Evolutionary conservation across 1,140 invertebrate genomes (phyloP), one percentile per base, ranked within the genome.

Genomic region (Meteorus sp.): DNA sequence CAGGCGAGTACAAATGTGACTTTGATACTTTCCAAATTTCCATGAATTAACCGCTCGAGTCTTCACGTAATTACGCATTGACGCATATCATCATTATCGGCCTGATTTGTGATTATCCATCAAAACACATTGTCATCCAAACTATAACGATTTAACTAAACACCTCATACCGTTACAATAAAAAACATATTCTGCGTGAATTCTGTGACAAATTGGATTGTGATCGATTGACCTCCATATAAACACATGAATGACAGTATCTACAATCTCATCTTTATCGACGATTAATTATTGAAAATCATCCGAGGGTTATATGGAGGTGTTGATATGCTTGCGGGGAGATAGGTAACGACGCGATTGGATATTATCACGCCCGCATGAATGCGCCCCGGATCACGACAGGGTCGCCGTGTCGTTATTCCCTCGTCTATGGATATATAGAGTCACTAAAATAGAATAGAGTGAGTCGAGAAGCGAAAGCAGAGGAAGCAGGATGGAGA

Each of bases 281-380:
- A 59, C 60, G 62, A 67, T 68, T 68, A 71, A 74, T 75, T 66
- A 67, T 62, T 58, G 64, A 64, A 72, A 73, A 73, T 68, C 64
- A 68, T 59, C 67, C 62, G 67, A 70, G 54, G 41, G 39, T 27
- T 4, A 5, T 29, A 4, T 4, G 9, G 27, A 41, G 27, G 27
- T 27, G 54, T 31, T 23, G 51, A 25, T 22, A 53, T 37, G 41
- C 45, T 57, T 20, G 45, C 20, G 53, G 56, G 39, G 25, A 39
- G 13, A 20, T 29, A 59, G 54, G 59, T 61, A 63, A 61, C 60
- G 57, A 61, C 58, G 60, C 60, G 66, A 70, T 70, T 68, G 69
- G 65, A 63, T 71, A 69, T 68, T 71, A 70, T 63, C 65, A 61
- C 63, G 64, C 67, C 67, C 67, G 67, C 65, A 67, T 69, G 47